Conservation (phyloP, 2,113 vertebrate species). For the Sander lucioperca region DNA sequence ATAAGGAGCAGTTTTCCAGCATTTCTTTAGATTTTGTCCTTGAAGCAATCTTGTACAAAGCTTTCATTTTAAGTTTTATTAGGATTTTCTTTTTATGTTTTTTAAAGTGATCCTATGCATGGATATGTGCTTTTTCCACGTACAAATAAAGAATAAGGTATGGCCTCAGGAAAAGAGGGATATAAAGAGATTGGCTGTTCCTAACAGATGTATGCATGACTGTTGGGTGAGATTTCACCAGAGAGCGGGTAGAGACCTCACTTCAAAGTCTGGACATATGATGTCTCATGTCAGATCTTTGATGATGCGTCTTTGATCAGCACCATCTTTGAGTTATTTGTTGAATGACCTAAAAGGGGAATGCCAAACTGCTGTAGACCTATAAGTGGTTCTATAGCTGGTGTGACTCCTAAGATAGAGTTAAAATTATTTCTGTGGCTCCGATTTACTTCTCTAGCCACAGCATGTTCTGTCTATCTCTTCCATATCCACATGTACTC, state of each 20-base stretch:
- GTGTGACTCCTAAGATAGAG: neutral
- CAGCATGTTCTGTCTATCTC: neutral
- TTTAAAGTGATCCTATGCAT: neutral
- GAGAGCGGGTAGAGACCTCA: slow-evolving; percentile 6
- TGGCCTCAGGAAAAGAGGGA: neutral
- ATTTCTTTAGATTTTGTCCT: slow-evolving; percentile 9
- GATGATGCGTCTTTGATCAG: slow-evolving; percentile 28
- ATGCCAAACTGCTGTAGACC: neutral
- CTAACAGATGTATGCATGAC: neutral
- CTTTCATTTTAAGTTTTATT: neutral
- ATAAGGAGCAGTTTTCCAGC: neutral
- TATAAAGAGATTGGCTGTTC: too few species aligned
- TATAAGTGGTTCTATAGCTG: neutral
- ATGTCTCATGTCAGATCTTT: neutral
- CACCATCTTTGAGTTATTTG: slow-evolving; percentile 7
- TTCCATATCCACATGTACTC: neutral
- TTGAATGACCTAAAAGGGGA: neutral
- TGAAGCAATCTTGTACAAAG: neutral
- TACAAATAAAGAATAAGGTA: neutral
- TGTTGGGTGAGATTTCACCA: neutral
- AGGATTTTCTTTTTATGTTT: neutral
- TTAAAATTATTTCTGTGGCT: neutral
- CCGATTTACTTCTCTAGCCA: neutral
- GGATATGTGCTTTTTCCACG: neutral
- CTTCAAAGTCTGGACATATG: slow-evolving; percentile 9